Percentiles rank a stretch among this genome's conserved stretches.
phyloP scores from a whole-genome alignment of 1,140 invertebrate species.

The Heliconius hewitsoni region DNA sequence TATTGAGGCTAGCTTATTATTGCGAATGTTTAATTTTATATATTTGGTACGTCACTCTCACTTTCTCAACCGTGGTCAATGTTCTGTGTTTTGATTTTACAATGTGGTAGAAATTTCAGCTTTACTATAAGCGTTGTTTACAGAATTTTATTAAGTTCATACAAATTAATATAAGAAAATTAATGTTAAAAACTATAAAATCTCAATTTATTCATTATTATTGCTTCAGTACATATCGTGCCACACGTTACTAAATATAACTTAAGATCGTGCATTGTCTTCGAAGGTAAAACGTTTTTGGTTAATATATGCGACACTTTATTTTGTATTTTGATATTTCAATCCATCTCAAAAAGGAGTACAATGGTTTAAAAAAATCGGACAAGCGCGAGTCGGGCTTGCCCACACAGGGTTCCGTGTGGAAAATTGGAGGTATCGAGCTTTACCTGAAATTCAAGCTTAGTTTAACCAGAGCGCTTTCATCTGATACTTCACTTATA shows the following conservation, averaged over 20 bases:
- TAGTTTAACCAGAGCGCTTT: no score
- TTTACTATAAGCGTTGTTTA: conserved; percentile 24
- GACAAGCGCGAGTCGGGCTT: no score
- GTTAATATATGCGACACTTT: conserved; percentile 14
- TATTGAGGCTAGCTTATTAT: conserved; percentile 37
- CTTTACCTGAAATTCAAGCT: no score
- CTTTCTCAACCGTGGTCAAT: conserved; percentile 56
- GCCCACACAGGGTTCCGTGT: no score
- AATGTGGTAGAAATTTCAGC: conserved; percentile 36
- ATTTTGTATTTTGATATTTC: conserved; percentile 52
- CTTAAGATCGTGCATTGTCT: conserved; percentile 5
- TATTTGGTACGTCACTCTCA: conserved; percentile 52
- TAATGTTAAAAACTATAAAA: background rate
- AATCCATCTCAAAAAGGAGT: conserved; percentile 47
- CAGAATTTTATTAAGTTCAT: background rate
- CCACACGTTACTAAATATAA: background rate
- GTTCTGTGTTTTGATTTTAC: conserved; percentile 47
- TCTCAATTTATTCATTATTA: background rate
- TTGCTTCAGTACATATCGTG: background rate
- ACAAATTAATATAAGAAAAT: background rate
- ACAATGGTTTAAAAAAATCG: conserved; percentile 13
- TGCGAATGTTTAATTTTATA: conserved; percentile 40
- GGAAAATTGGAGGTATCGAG: no score
- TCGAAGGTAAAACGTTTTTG: conserved; percentile 16
- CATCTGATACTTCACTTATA: no score